Evolutionary conservation across 2,888 invertebrate genomes (phyloP), one percentile per base, ranked within the genome.

Genomic region (Hymenopus coronatus): DNA sequence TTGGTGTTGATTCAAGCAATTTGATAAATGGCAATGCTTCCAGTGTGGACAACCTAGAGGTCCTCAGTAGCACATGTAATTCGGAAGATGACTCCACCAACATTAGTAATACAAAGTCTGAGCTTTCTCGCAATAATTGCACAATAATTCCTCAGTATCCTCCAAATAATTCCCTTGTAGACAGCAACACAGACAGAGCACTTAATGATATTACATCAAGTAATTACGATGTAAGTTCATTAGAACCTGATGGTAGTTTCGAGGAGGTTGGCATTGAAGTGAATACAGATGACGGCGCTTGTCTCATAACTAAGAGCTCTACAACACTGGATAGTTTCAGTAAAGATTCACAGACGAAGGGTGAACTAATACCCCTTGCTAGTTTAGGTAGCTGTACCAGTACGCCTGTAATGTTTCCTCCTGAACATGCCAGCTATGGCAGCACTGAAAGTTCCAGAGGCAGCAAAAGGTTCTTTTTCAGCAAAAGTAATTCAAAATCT

Each of bases 401-500:
- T 4, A 83, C 83, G 28, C 86, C 54, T 3, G 70, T 30, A 28
- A 28, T 82, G 33, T 84, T 85, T 6, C 82, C 82, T 8, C 14
- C 20, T 6, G 82, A 82, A 12, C 82, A n/a, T 82, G 81, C 40
- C 12, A 82, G 30, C 82, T 85, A 85, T 40, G 81, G 87, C 28
- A 46, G 86, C 40, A 86, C 83, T 54, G 86, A n/a, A 54, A 30
- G 83, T 83, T 84, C 83, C 28, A 82, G 89, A 84, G 85, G 87
- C 46, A 30, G 70, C 81, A 27, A 25, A 28, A 25, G 46, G n/a
- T 30, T 46, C 30, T 54, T 82, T 15, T 54, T n/a, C 20, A 27
- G 83, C 9, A 85, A 86, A 54, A 83, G 15, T 46, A 28, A 30
- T n/a, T 88, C 28, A 28, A 89, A 85, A 82, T 81, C 84, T 82